Percentiles rank a stretch among this genome's conserved stretches.
These are phyloP conservation scores for Aradophagus sp. DNA, from an alignment of 1,140 invertebrate genomes.

Conservation along the genomic window DNA sequence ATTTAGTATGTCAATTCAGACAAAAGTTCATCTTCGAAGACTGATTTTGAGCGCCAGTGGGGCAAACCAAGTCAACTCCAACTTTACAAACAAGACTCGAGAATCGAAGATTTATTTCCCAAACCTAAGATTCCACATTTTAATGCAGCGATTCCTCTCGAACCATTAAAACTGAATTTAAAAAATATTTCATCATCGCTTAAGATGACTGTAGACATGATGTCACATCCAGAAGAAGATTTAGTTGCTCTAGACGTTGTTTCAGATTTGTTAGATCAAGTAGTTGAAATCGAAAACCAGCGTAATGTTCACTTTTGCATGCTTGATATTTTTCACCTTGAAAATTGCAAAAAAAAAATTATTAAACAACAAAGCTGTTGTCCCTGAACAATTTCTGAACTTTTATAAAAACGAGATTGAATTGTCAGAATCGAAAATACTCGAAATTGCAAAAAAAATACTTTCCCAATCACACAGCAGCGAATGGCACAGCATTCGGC, in stretches of 20 bases:
- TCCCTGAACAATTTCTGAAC: background rate
- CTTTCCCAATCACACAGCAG: background rate
- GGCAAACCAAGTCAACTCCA: background rate
- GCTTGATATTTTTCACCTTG: background rate
- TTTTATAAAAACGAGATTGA: background rate
- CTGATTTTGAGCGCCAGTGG: background rate
- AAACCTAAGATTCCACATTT: background rate
- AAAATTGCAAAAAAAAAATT: background rate
- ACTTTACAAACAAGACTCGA: background rate
- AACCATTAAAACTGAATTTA: background rate
- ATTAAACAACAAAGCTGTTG: background rate
- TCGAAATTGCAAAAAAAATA: background rate
- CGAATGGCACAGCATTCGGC: conserved; percentile 1
- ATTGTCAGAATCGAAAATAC: background rate
- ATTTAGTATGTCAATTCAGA: background rate
- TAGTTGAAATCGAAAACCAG: background rate
- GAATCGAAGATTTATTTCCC: background rate
- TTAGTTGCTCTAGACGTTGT: background rate
- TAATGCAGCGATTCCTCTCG: background rate
- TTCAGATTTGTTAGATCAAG: background rate
- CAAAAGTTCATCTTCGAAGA: background rate
- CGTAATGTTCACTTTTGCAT: background rate
- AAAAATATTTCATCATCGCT: background rate
- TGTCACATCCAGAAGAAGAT: background rate
- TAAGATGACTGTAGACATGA: background rate